These are phyloP conservation scores for Serrognathus titanus DNA, from an alignment of 2,888 invertebrate genomes.

Conservation along the genomic window DNA sequence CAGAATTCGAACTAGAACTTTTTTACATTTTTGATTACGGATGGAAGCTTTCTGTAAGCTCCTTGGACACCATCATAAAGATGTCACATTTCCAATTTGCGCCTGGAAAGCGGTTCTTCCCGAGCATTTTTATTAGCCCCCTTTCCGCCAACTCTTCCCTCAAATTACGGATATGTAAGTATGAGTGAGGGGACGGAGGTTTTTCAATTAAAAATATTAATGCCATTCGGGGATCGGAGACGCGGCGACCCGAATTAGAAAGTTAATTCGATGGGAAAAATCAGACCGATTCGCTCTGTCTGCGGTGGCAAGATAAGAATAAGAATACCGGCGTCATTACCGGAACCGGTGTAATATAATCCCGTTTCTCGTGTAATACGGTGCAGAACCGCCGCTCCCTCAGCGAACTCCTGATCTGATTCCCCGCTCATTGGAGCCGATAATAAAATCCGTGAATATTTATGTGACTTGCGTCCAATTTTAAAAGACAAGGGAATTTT, in stretches of 20 bases:
- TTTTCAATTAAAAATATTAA: conserved; percentile 1
- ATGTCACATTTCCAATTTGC: too few species aligned
- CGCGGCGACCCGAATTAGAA: background rate
- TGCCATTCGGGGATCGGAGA: background rate
- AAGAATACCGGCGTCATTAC: conserved; percentile 31
- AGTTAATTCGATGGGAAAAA: background rate
- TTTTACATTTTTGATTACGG: too few species aligned
- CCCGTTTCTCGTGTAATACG: conserved; percentile 25
- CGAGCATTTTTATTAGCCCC: too few species aligned
- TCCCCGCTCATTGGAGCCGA: conserved; percentile 16
- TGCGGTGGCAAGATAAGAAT: conserved; percentile 31
- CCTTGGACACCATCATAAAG: too few species aligned
- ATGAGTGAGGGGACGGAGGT: background rate
- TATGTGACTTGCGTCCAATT: conserved; percentile 8
- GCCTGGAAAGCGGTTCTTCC: too few species aligned
- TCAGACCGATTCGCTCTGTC: conserved; percentile 30
- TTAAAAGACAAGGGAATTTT: too few species aligned
- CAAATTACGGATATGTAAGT: too few species aligned
- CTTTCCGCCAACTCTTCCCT: too few species aligned
- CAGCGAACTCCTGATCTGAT: conserved; percentile 7
- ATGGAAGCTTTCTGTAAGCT: too few species aligned
- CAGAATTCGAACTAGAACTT: too few species aligned
- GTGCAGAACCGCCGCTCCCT: conserved; percentile 1
- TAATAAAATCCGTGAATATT: conserved; percentile 19
- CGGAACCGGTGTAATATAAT: conserved; percentile 30